A percentile compares a stretch with the other conserved stretches of the same genome.
Conservation (phyloP, 2,888 invertebrate genomes). For the Falcaria lacertinaria region DNA sequence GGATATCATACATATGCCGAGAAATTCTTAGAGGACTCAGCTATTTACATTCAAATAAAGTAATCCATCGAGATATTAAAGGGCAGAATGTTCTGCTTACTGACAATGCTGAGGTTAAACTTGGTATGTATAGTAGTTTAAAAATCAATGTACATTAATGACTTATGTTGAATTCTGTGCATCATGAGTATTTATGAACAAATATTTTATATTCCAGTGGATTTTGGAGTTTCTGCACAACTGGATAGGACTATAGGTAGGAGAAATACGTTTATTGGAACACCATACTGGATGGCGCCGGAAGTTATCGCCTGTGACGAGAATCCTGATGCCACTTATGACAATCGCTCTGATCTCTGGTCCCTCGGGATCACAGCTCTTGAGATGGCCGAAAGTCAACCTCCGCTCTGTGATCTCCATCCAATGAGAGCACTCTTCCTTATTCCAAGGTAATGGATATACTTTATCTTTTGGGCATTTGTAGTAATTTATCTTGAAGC, state of each 20-base stretch:
- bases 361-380: constrained; percentile 97
- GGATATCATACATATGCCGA: constrained; percentile 99
- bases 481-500: no score
- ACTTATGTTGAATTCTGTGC: constrained; percentile 2
- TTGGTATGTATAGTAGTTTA: constrained; percentile 80
- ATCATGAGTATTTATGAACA: background rate
- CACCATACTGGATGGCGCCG: constrained; percentile 99
- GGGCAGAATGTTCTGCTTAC: constrained; percentile 99
- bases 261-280: constrained; percentile 99
- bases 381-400: constrained; percentile 99
- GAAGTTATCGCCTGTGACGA: constrained; percentile 99
- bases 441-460: constrained; percentile 84
- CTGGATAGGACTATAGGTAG: constrained; percentile 99
- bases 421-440: constrained; percentile 99
- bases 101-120: constrained; percentile 99
- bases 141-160: background rate
- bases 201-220: constrained; percentile 81
- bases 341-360: constrained; percentile 96
- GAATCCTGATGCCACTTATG: constrained; percentile 99
- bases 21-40: constrained; percentile 97
- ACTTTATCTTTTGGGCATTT: no score
- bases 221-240: constrained; percentile 99
- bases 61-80: constrained; percentile 99
- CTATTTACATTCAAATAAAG: constrained; percentile 99
- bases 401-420: constrained; percentile 99